Base-by-base conservation (phyloP, 1,140 invertebrate genomes). In the Drosophila auraria region DNA sequence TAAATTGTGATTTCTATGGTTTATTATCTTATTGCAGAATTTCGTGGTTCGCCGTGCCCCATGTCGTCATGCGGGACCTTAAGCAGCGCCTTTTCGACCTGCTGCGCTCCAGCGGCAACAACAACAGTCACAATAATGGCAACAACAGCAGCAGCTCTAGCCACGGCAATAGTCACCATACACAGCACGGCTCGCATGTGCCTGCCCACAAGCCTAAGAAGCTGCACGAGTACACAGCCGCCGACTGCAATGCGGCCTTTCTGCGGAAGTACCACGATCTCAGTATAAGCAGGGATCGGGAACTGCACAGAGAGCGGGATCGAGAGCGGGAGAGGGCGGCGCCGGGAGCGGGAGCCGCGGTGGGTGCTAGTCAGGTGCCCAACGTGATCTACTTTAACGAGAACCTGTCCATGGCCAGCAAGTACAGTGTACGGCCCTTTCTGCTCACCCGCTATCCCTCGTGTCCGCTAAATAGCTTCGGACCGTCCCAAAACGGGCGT, bases 311-410 rank as follows among this genome's bases (percentile, higher is more conserved):
- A 15, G 82, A 78, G 1, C 36, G 62, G 3, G 51, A 77, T 2
- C 51, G 61, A 5, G 79, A 76, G 20, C 14, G 54, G 36, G 69
- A 68, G 36, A 40, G 40, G 30, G 71, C 74, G 14, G 30, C 44
- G 0, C 74, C 68, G 8, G 61, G 57, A 14, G 30, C 49, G 6
- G 25, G 17, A 9, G 12, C 27, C n/a, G 57, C 27, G 2, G 12
- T 54, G 23, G 12, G 45, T 17, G 49, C 45, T 17, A 17, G 11
- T 5, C 49, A 17, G 27, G 47, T 42, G 40, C 63, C 58, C 15
- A 91, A 90, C 61, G 77, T 93, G 5, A 93, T 93, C 8, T 91
- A 93, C 49, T 93, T 93, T 45, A 93, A 93, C 66, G 92, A 93
- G 60, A 93, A 93, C 63, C 74, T 93, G 5, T 91, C 92, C 30